Evolutionary conservation across 2,113 vertebrate genomes (phyloP).

Genomic region (Prinia subflava): DNA sequence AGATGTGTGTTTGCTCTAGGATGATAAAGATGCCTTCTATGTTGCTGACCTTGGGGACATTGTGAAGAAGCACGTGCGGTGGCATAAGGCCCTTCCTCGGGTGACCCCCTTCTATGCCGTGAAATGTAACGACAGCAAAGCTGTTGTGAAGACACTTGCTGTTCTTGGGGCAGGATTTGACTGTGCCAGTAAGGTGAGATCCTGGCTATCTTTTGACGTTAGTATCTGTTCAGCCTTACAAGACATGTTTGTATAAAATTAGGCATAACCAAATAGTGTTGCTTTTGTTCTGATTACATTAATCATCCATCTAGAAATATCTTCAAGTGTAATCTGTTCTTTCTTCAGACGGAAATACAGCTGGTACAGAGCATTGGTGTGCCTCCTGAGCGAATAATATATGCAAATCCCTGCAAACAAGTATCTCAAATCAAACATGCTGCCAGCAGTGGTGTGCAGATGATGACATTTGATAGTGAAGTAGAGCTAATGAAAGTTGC

Average conservation of each 20-base stretch:
- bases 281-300: neutral
- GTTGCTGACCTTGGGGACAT: constrained; percentile 94
- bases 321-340: neutral
- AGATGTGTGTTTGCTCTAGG: constrained; percentile 71
- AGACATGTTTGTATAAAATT: neutral
- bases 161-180: constrained; percentile 92
- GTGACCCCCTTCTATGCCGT: constrained; percentile 93
- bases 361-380: constrained; percentile 91
- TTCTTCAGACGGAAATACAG: constrained; percentile 89
- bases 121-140: constrained; percentile 91
- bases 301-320: neutral
- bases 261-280: neutral
- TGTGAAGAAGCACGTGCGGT: constrained; percentile 91
- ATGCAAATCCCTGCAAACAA: constrained; percentile 98
- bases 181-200: constrained; percentile 93
- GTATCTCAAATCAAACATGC: constrained; percentile 97
- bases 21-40: constrained; percentile 96
- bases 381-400: constrained; percentile 89
- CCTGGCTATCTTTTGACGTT: fast-evolving
- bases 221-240: neutral
- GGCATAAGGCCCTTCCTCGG: constrained; percentile 86
- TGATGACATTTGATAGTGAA: constrained; percentile 99
- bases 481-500: constrained; percentile 95
- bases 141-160: constrained; percentile 87
- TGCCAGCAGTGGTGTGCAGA: constrained; percentile 89